Conservation (phyloP, 2,888 invertebrate genomes). For the Candidula unifasciata region DNA sequence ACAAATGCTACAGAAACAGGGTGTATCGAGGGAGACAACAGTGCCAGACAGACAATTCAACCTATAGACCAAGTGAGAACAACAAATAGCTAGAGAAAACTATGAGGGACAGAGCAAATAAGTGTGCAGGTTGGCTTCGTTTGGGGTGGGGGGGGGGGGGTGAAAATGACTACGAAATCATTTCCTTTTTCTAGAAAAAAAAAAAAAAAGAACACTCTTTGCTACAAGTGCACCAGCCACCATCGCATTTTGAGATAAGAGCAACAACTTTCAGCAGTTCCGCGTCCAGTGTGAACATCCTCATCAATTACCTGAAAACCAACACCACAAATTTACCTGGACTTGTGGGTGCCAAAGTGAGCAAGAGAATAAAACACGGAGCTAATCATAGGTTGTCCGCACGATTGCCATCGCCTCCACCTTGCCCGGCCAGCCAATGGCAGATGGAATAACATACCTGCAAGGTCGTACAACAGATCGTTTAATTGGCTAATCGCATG, state of each 20-base stretch:
- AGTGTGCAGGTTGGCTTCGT: too few relatives aligned
- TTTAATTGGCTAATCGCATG: conserved; percentile 39
- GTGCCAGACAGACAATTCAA: too few relatives aligned
- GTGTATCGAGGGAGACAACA: too few relatives aligned
- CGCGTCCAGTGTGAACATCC: not conserved
- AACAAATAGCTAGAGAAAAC: too few relatives aligned
- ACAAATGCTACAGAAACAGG: too few relatives aligned
- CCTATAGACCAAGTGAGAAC: too few relatives aligned
- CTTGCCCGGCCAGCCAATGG: not conserved
- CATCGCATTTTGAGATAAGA: not conserved
- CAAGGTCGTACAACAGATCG: not conserved
- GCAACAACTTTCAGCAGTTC: not conserved
- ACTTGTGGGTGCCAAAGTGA: not conserved
- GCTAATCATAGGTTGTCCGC: not conserved
- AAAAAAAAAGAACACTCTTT: too few relatives aligned
- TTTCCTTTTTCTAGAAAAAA: too few relatives aligned
- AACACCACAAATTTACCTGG: not conserved
- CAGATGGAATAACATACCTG: not conserved
- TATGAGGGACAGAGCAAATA: too few relatives aligned
- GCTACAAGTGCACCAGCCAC: too few relatives aligned
- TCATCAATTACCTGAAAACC: not conserved
- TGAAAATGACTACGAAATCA: too few relatives aligned
- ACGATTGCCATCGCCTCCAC: not conserved
- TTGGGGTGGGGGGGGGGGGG: too few relatives aligned
- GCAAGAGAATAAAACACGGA: not conserved